Evolutionary conservation across 2,888 invertebrate species (phyloP).

Genomic region (Maniola hyperantus): DNA sequence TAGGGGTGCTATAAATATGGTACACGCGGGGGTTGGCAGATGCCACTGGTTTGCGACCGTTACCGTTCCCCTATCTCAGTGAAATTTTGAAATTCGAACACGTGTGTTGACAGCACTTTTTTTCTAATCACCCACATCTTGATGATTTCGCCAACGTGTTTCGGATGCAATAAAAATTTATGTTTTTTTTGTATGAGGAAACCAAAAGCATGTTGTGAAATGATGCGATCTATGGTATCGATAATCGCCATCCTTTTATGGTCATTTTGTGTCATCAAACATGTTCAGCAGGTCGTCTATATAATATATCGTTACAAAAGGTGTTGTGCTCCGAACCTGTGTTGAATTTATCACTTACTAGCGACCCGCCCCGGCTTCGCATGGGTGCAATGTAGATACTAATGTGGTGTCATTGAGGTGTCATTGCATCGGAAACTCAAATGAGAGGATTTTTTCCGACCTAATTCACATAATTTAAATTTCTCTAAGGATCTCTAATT

Average conservation of each 20-base stretch:
- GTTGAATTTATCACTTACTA: no score
- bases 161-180: constrained; percentile 18
- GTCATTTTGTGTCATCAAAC: no score
- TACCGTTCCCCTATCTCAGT: constrained; percentile 73
- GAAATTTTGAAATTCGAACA: constrained; percentile 72
- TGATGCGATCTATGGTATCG: background rate
- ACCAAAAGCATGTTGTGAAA: background rate
- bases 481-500: no score
- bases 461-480: no score
- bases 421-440: no score
- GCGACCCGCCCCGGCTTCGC: no score
- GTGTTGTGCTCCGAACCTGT: no score
- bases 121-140: constrained; percentile 47
- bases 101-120: constrained; percentile 75
- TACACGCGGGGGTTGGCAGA: constrained; percentile 65
- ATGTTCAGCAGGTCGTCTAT: no score
- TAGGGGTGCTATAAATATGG: constrained; percentile 51
- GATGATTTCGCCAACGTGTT: constrained; percentile 47
- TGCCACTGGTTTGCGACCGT: constrained; percentile 67
- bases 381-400: no score
- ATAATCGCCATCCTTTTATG: background rate
- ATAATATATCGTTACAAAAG: no score
- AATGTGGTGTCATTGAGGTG: no score
- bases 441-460: no score
- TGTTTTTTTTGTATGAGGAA: constrained; percentile 2